Percentiles rank a stretch among this genome's conserved stretches.
Conservation (phyloP, 2,113 vertebrate genomes). For the Castor canadensis region DNA sequence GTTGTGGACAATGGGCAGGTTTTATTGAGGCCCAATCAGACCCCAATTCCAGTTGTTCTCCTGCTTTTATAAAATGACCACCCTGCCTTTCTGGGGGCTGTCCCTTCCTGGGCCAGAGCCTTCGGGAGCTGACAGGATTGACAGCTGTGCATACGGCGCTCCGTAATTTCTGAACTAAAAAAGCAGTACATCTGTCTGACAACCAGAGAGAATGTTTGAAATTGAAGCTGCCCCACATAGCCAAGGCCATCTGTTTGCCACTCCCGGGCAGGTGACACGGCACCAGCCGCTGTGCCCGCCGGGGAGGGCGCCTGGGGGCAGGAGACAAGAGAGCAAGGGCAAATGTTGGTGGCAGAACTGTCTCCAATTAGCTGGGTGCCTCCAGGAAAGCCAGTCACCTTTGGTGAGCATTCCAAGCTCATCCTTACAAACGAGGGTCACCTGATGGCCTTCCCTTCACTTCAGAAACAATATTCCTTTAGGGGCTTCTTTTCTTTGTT, state of each 20-base stretch:
- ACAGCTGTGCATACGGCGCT: neutral
- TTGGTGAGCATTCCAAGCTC: neutral
- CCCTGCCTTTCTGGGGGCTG: neutral
- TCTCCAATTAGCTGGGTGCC: too few species aligned
- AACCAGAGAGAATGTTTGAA: constrained; percentile 31
- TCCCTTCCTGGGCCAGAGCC: neutral
- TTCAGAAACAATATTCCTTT: neutral
- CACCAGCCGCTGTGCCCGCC: neutral
- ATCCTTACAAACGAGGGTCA: neutral
- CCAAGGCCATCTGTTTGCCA: constrained; percentile 9
- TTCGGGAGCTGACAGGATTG: neutral
- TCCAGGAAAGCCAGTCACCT: accelerated
- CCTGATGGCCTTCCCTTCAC: neutral
- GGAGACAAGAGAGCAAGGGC: neutral
- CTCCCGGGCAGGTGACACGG: neutral
- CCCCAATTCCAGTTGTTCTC: neutral
- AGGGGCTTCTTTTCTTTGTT: too few species aligned
- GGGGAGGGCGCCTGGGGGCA: neutral
- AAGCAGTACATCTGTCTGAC: constrained; percentile 49
- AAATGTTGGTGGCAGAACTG: too few species aligned
- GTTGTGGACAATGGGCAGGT: neutral
- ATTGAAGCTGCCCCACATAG: constrained; percentile 36
- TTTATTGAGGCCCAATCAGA: neutral
- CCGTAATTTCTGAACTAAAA: constrained; percentile 57
- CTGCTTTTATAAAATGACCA: neutral